These are phyloP conservation scores for Beroe ovata DNA, from an alignment of 37 sponge, comb jelly and placozoan species.

Conservation along the genomic window DNA sequence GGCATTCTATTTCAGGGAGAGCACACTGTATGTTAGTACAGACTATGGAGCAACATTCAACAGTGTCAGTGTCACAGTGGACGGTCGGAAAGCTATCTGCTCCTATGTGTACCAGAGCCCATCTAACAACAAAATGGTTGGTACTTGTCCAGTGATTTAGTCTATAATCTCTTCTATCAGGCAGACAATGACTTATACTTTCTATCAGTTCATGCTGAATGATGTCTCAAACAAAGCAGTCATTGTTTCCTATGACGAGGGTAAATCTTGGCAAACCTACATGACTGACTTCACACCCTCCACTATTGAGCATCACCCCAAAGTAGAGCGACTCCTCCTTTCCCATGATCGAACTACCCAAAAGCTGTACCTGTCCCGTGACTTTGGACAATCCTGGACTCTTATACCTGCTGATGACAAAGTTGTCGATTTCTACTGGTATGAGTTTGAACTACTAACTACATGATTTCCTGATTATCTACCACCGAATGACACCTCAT, in stretches of 20 bases:
- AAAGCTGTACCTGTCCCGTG: constrained; percentile 1
- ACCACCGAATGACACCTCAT: not conserved
- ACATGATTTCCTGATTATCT: not conserved
- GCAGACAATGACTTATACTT: too few relatives aligned
- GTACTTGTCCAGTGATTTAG: too few relatives aligned
- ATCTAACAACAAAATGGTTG: constrained; percentile 5
- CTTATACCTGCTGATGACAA: not conserved
- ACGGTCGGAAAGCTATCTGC: not conserved
- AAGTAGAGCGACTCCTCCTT: not conserved
- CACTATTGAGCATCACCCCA: constrained; percentile 50
- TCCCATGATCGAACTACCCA: not conserved
- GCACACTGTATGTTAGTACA: constrained; percentile 70
- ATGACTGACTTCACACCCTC: constrained; percentile 35
- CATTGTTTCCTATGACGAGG: constrained; percentile 23
- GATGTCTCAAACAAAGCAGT: constrained; percentile 32
- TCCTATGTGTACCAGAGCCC: constrained; percentile 33
- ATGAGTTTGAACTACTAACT: too few relatives aligned
- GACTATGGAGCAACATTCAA: constrained; percentile 70
- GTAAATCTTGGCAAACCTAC: not conserved
- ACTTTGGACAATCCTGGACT: not conserved
- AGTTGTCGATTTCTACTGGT: constrained; percentile 30
- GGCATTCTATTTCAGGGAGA: constrained; percentile 47
- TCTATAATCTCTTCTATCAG: too few relatives aligned
- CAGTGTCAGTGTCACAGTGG: not conserved
- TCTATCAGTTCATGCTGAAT: constrained; percentile 40